phyloP scores from a whole-genome alignment of 2,888 invertebrate genomes.

The Corythucha ciliata region DNA sequence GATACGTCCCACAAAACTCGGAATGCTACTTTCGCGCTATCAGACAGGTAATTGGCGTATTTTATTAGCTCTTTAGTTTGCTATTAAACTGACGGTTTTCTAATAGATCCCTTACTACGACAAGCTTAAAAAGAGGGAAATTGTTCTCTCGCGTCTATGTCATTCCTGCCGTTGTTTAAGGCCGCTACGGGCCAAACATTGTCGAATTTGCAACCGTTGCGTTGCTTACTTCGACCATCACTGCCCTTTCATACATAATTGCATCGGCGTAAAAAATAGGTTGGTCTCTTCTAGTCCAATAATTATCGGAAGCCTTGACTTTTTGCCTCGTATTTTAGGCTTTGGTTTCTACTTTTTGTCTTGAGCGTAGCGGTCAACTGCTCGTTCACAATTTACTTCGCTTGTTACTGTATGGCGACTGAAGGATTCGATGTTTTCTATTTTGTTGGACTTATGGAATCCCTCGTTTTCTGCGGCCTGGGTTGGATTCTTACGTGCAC shows the following conservation, averaged over 20 bases:
- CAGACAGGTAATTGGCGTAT: conserved; percentile 50
- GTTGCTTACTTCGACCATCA: conserved; percentile 89
- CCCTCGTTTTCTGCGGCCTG: conserved; percentile 72
- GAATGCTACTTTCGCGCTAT: conserved; percentile 85
- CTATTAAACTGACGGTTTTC: background rate
- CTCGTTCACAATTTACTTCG: conserved; percentile 78
- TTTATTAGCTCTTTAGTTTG: background rate
- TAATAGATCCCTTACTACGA: conserved; percentile 72
- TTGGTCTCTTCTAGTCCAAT: conserved; percentile 34
- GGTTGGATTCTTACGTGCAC: conserved; percentile 83
- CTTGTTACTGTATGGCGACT: conserved; percentile 71
- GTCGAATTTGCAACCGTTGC: conserved; percentile 81
- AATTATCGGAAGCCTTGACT: background rate
- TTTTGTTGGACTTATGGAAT: conserved; percentile 69
- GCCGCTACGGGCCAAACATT: conserved; percentile 82
- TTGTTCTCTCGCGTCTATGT: conserved; percentile 70
- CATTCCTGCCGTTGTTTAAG: conserved; percentile 84
- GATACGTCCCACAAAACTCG: conserved; percentile 78
- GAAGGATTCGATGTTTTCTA: conserved; percentile 80
- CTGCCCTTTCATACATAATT: conserved; percentile 92
- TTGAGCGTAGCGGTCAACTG: conserved; percentile 81
- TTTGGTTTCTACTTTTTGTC: conserved; percentile 88
- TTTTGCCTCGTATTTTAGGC: conserved; percentile 45
- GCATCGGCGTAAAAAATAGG: conserved; percentile 80
- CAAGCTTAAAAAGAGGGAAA: conserved; percentile 76